Conservation (phyloP, 1,140 invertebrate species). For the Drosophila chauvacae region DNA sequence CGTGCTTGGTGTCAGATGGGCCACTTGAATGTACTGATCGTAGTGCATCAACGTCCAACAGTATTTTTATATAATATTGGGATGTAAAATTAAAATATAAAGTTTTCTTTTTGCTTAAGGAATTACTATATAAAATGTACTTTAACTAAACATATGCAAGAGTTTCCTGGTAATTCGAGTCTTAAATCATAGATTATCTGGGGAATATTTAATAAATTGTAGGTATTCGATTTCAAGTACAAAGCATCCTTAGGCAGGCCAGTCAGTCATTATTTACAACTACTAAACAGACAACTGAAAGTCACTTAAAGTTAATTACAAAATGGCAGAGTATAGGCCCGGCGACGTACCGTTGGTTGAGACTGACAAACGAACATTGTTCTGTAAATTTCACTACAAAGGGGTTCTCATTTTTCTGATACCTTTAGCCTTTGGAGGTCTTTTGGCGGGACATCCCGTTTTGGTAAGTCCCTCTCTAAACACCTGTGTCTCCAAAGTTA, state of each 20-base stretch:
- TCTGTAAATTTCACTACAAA: slow-evolving; percentile 63
- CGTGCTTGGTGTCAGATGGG: too few species aligned
- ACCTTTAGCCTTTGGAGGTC: slow-evolving; percentile 37
- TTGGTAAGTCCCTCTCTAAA: slow-evolving; percentile 7
- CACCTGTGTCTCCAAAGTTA: too few species aligned
- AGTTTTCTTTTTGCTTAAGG: too few species aligned
- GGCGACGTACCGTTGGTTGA: slow-evolving; percentile 31
- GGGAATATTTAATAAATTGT: neutral
- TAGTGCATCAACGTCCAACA: too few species aligned
- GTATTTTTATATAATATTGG: neutral
- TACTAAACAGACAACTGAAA: neutral
- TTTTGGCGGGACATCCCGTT: slow-evolving; percentile 23
- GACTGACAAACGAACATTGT: slow-evolving; percentile 46
- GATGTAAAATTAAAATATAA: too few species aligned
- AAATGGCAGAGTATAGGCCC: slow-evolving; percentile 50
- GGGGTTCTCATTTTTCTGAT: slow-evolving; percentile 46
- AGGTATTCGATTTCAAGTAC: too few species aligned
- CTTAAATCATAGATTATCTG: too few species aligned
- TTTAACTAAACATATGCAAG: too few species aligned
- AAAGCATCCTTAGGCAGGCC: neutral
- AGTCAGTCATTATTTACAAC: neutral
- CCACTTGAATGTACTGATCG: too few species aligned
- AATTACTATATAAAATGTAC: too few species aligned
- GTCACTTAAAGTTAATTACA: neutral
- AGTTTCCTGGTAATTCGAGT: neutral